A percentile compares a stretch with the other conserved stretches of the same genome.
phyloP scores from a whole-genome alignment of 2,797 vertebrate species.

The Phyllotis vaccarum region DNA sequence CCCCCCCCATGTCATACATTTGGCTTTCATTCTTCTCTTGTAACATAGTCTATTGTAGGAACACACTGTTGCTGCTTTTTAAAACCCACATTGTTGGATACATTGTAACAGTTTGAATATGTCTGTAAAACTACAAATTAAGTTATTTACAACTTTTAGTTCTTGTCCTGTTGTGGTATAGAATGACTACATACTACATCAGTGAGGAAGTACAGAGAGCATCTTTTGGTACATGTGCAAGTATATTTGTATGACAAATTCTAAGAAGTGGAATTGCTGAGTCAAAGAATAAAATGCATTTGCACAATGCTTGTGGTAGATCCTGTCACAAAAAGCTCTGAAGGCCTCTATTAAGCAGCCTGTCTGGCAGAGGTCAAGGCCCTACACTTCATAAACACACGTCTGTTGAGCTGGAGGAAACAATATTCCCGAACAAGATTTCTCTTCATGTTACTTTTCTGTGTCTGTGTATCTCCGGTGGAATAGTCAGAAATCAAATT shows the following conservation, averaged over 20 bases:
- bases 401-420: not conserved
- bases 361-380: not conserved
- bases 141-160: not conserved
- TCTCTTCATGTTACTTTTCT: slow-evolving; percentile 10
- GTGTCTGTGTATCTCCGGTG: not conserved
- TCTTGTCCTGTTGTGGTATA: not conserved
- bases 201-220: not conserved
- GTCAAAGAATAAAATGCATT: slow-evolving; percentile 6
- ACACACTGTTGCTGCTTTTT: not conserved
- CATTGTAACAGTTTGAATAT: slow-evolving; percentile 17
- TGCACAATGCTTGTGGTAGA: not conserved
- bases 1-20: not conserved
- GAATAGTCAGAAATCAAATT: slow-evolving; percentile 32
- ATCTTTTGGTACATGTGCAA: not conserved
- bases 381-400: not conserved
- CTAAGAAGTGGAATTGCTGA: slow-evolving; percentile 5
- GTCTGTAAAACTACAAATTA: slow-evolving; percentile 13
- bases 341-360: not conserved
- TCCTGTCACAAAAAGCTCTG: not conserved
- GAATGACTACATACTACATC: not conserved
- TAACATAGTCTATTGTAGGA: not conserved
- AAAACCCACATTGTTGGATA: not conserved
- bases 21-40: not conserved
- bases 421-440: not conserved
- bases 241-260: slow-evolving; percentile 9